Conservation (phyloP, 2,797 vertebrate genomes). For the Malurus leucopterus region DNA sequence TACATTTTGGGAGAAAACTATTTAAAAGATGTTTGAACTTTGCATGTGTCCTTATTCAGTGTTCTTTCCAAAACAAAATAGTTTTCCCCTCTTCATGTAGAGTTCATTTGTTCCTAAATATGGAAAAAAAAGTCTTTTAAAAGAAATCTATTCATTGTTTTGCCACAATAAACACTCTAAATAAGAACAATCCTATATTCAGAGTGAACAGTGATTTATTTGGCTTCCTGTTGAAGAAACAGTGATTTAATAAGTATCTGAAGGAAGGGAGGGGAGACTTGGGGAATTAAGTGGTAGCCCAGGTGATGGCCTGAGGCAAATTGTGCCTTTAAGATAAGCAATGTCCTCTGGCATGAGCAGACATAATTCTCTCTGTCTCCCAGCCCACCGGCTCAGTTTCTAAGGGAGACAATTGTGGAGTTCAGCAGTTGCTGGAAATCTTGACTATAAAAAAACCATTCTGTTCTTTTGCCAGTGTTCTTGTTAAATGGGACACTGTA, state of each 20-base stretch:
- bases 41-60: conserved; percentile 43
- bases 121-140: conserved; percentile 58
- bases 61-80: conserved; percentile 31
- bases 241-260: not conserved
- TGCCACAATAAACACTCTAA: conserved; percentile 54
- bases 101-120: conserved; percentile 51
- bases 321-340: not conserved
- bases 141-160: conserved; percentile 58
- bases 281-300: not conserved
- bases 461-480: not conserved
- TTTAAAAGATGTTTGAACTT: conserved; percentile 42
- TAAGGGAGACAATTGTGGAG: not conserved
- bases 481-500: not conserved
- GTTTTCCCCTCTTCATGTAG: conserved; percentile 6
- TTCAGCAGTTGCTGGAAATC: not conserved
- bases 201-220: not conserved
- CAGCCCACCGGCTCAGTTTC: not conserved
- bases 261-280: not conserved
- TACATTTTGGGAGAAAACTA: conserved; percentile 21
- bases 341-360: not conserved
- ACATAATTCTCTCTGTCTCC: not conserved
- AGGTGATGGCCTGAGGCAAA: not conserved
- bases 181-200: conserved; percentile 13
- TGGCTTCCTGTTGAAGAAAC: not conserved
- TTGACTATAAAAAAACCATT: not conserved